These are phyloP conservation scores for Lerema accius DNA, from an alignment of 1,140 invertebrate species.

Conservation along the genomic window DNA sequence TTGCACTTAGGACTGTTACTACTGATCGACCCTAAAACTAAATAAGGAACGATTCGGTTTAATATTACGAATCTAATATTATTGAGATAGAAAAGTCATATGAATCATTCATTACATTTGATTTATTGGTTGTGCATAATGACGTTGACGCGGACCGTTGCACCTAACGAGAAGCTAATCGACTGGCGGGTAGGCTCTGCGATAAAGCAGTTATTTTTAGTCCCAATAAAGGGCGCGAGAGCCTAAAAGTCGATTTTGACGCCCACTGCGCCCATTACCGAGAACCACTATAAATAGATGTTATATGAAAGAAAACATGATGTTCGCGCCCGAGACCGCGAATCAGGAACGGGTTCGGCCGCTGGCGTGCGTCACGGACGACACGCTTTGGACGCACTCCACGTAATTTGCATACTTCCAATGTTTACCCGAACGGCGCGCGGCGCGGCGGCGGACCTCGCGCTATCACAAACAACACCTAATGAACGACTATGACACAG, in stretches of 20 bases:
- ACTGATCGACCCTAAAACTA: no score
- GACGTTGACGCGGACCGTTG: neutral
- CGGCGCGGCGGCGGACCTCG: no score
- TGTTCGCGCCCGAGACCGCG: constrained; percentile 23
- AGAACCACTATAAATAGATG: constrained; percentile 32
- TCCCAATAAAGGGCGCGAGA: constrained; percentile 19
- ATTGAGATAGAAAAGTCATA: no score
- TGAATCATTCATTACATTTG: no score
- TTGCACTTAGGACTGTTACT: no score
- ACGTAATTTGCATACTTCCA: constrained; percentile 36
- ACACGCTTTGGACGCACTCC: constrained; percentile 36
- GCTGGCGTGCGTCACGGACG: constrained; percentile 28
- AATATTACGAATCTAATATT: no score
- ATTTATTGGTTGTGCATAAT: no score
- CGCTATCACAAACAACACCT: constrained; percentile 1
- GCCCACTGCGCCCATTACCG: constrained; percentile 21
- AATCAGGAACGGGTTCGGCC: constrained; percentile 23
- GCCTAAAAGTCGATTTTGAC: constrained; percentile 19
- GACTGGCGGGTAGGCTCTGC: constrained; percentile 1
- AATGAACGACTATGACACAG: no score
- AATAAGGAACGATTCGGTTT: no score
- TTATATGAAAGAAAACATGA: constrained; percentile 29
- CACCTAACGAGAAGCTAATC: constrained; percentile 10
- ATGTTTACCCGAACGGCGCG: constrained; percentile 29
- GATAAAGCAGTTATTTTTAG: constrained; percentile 28